Evolutionary conservation across 2,797 vertebrate genomes (phyloP).

Genomic region (Pseudochirops corinnae): DNA sequence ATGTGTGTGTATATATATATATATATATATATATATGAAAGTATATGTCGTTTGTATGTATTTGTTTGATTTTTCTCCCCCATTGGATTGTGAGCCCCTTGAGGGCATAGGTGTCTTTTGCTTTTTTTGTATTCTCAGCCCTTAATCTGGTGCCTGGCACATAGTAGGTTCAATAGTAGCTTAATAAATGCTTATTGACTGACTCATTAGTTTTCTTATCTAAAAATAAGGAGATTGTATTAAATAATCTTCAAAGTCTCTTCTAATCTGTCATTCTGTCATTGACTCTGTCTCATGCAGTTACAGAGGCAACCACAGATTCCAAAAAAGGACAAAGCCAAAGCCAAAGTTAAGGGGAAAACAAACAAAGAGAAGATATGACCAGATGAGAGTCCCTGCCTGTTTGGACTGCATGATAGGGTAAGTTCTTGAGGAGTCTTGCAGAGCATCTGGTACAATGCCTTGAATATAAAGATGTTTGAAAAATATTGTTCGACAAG

Average conservation of each 20-base stretch:
- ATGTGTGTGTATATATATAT: too few relatives aligned
- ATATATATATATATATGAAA: too few relatives aligned
- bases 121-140: not conserved
- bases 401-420: not conserved
- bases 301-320: not conserved
- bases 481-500: conserved; percentile 11
- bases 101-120: not conserved
- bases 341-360: not conserved
- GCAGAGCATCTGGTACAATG: not conserved
- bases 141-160: not conserved
- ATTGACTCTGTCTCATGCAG: not conserved
- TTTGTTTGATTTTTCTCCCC: not conserved
- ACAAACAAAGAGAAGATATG: not conserved
- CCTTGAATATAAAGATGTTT: not conserved
- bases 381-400: not conserved
- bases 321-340: not conserved
- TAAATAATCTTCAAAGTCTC: not conserved
- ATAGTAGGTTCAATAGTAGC: not conserved
- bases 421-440: not conserved
- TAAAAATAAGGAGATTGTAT: not conserved
- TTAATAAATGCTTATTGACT: not conserved
- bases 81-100: not conserved
- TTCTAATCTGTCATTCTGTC: not conserved
- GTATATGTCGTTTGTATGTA: not conserved
- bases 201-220: not conserved